Evolutionary conservation across 1,140 invertebrate genomes (phyloP).

Genomic region (Phortica variegata): DNA sequence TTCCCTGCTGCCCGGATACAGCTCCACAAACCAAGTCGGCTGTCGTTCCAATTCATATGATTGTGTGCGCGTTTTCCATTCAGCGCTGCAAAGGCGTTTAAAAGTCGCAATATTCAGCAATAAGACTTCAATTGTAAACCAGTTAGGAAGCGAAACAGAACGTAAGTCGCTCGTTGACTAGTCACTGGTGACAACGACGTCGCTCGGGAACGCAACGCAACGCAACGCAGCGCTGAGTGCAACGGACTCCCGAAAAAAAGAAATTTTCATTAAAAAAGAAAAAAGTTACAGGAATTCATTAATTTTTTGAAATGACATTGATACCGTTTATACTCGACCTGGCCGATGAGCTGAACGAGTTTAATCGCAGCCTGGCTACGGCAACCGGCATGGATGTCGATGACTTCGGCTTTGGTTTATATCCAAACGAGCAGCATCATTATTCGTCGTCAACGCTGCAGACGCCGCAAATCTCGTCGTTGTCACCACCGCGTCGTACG

Average conservation of each 20-base stretch:
- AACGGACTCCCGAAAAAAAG: constrained; percentile 7
- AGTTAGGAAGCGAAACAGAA: constrained; percentile 52
- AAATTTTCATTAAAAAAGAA: constrained; percentile 4
- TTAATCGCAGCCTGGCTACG: constrained; percentile 34
- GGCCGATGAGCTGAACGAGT: constrained; percentile 52
- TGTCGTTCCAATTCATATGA: neutral
- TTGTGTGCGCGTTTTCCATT: constrained; percentile 53
- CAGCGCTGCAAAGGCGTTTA: constrained; percentile 52
- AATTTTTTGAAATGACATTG: constrained; percentile 36
- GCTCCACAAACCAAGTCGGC: too few species aligned
- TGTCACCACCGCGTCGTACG: constrained; percentile 17
- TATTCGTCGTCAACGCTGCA: constrained; percentile 24
- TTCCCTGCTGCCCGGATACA: too few species aligned
- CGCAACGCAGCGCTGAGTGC: constrained; percentile 7
- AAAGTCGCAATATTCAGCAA: constrained; percentile 50
- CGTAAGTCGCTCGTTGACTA: constrained; percentile 13
- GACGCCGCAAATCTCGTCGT: constrained; percentile 27
- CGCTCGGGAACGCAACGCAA: too few species aligned
- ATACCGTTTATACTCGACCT: constrained; percentile 54
- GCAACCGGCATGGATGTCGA: constrained; percentile 37
- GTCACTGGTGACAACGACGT: too few species aligned
- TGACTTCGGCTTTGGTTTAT: constrained; percentile 46
- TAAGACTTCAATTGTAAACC: constrained; percentile 48
- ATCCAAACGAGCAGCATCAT: constrained; percentile 39
- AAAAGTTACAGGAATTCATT: neutral